Evolutionary conservation across 2,797 vertebrate genomes (phyloP), one percentile per base, ranked within the genome.

Genomic region (Oreonectes daqikongensis): DNA sequence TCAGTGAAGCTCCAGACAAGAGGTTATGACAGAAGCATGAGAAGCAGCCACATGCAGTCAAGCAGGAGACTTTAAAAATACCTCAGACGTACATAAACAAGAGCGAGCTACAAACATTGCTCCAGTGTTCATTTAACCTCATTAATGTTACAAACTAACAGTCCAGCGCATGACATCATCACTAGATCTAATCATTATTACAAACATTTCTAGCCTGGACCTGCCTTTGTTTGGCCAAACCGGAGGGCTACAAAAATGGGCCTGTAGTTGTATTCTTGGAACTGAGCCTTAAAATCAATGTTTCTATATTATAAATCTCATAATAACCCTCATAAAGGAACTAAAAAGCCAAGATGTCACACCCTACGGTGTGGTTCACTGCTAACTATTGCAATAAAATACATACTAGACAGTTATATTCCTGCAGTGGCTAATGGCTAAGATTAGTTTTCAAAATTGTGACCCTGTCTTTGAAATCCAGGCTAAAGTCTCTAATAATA

Each of bases 31-130:
- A 77, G 75, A 88, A 86, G 73, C 69, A 68, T 46, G 52, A 22
- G 57, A 86, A 84, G 83, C 84, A 76, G 89, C 85, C 85, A 87
- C 86, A 87, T 89, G 89, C 88, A 86, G 52, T 80, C 82, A 79
- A 84, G 48, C 84, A 84, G 84, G 84, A 85, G 78, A 81, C 26
- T 42, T 14, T 24, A 68, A 72, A 72, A 84, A 83, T 81, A 87
- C 85, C 84, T 85, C 74, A 67, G 63, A 68, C 46, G 73, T 61
- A 79, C 71, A 85, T 70, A 63, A 80, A 72, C 32, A 22, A 44
- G 77, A 82, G 81, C 79, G 79, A 32, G 42, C 52, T 59, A 35
- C 72, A 71, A 63, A 18, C 30, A 38, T 30, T 48, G 38, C 40
- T 68, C 24, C 35, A 55, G 7, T 10, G 28, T 26, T 76, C 60